These are phyloP conservation scores for Mola mola DNA, from an alignment of 2,113 vertebrate genomes.

Conservation along the genomic window DNA sequence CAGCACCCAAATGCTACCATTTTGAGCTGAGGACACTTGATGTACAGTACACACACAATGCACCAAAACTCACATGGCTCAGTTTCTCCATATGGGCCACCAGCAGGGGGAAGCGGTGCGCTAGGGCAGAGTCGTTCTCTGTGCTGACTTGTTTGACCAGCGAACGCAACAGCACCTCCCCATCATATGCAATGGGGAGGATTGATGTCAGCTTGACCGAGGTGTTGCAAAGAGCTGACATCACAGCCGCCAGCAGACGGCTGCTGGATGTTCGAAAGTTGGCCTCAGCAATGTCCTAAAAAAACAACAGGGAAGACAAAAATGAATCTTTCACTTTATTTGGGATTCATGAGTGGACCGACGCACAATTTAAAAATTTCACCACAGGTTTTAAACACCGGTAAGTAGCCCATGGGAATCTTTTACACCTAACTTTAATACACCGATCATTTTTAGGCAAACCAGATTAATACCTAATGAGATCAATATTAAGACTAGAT, in stretches of 20 bases:
- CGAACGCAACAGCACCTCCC: slow-evolving; percentile 91
- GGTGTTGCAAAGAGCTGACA: slow-evolving; percentile 97
- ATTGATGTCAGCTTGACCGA: slow-evolving; percentile 97
- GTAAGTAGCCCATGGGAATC: too few species aligned
- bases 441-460: too few species aligned
- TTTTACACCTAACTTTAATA: too few species aligned
- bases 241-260: slow-evolving; percentile 94
- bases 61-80: slow-evolving; percentile 88
- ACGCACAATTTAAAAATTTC: too few species aligned
- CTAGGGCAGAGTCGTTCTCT: slow-evolving; percentile 95
- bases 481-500: too few species aligned
- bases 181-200: slow-evolving; percentile 97
- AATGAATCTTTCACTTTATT: background rate
- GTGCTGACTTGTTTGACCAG: slow-evolving; percentile 98
- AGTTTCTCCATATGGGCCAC: slow-evolving; percentile 99
- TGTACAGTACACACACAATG: background rate
- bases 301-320: slow-evolving; percentile 1
- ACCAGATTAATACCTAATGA: too few species aligned
- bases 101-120: slow-evolving; percentile 95
- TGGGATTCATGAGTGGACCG: too few species aligned
- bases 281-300: slow-evolving; percentile 96
- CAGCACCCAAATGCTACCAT: too few species aligned
- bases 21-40: background rate
- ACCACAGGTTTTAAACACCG: too few species aligned
- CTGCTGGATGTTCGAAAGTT: slow-evolving; percentile 98